Conservation (phyloP, 2,113 vertebrate genomes). For the Sclerurus mexicanus region DNA sequence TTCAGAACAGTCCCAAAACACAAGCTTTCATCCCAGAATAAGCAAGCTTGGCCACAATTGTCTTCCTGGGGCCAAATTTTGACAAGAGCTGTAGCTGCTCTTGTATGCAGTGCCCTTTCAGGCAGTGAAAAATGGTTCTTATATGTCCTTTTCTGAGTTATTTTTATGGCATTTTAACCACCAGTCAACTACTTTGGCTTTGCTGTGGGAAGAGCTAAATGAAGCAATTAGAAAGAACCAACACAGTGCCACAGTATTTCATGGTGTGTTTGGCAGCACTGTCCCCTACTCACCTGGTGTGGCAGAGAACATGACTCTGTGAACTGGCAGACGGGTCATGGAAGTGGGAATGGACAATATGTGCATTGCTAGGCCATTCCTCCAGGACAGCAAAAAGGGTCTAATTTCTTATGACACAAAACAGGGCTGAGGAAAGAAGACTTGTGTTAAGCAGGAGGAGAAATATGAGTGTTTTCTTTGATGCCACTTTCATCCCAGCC, state of each 20-base stretch:
- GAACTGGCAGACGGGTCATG: neutral
- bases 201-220: neutral
- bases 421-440: neutral
- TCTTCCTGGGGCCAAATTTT: neutral
- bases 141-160: neutral
- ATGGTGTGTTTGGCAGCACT: neutral
- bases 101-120: neutral
- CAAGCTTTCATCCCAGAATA: neutral
- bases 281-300: rapidly evolving
- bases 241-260: neutral
- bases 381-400: neutral
- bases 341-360: neutral
- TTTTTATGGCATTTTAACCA: neutral
- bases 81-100: neutral
- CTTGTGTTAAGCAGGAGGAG: neutral
- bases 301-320: neutral
- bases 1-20: neutral
- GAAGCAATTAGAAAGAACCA: neutral
- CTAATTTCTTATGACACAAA: neutral
- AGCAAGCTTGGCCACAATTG: neutral
- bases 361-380: neutral
- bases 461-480: neutral
- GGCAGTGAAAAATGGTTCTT: neutral
- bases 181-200: neutral
- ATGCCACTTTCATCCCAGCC: neutral